These are phyloP conservation scores for Rhagoletis pomonella DNA, from an alignment of 1,140 invertebrate species.

Conservation along the genomic window DNA sequence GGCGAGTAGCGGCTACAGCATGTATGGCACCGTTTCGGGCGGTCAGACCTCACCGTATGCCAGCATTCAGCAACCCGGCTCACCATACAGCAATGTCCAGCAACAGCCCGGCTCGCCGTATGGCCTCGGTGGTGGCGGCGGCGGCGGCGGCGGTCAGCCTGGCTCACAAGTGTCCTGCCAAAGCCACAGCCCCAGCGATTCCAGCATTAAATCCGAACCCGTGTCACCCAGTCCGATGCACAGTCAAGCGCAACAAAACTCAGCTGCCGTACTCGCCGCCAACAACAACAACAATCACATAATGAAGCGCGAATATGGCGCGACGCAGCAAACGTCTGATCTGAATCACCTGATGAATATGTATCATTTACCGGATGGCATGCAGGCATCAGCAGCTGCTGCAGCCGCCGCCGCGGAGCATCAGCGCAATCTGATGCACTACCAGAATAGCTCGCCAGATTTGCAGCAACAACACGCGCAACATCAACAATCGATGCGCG, in stretches of 20 bases:
- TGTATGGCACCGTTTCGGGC: constrained; percentile 75
- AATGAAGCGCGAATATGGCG: constrained; percentile 82
- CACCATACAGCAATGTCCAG: constrained; percentile 78
- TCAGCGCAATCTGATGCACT: constrained; percentile 72
- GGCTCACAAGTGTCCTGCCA: constrained; percentile 81
- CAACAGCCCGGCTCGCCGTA: constrained; percentile 80
- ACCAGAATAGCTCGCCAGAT: constrained; percentile 70
- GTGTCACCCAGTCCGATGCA: constrained; percentile 81
- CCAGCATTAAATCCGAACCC: constrained; percentile 89
- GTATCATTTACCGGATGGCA: constrained; percentile 78
- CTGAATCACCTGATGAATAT: constrained; percentile 80
- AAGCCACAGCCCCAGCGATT: constrained; percentile 86
- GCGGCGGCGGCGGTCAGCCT: constrained; percentile 74
- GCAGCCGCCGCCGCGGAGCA: constrained; percentile 74
- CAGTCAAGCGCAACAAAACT: constrained; percentile 63
- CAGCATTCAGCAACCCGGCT: constrained; percentile 78
- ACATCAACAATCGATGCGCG: constrained; percentile 78
- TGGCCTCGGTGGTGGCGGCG: constrained; percentile 71
- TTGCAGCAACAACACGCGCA: constrained; percentile 74
- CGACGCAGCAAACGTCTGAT: constrained; percentile 75
- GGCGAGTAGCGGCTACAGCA: constrained; percentile 81
- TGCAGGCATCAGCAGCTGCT: constrained; percentile 73
- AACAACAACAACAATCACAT: constrained; percentile 71
- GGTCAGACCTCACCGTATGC: constrained; percentile 78
- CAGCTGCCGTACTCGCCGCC: constrained; percentile 60